Evolutionary conservation across 2,113 vertebrate species (phyloP).

Genomic region (Stercorarius parasiticus): DNA sequence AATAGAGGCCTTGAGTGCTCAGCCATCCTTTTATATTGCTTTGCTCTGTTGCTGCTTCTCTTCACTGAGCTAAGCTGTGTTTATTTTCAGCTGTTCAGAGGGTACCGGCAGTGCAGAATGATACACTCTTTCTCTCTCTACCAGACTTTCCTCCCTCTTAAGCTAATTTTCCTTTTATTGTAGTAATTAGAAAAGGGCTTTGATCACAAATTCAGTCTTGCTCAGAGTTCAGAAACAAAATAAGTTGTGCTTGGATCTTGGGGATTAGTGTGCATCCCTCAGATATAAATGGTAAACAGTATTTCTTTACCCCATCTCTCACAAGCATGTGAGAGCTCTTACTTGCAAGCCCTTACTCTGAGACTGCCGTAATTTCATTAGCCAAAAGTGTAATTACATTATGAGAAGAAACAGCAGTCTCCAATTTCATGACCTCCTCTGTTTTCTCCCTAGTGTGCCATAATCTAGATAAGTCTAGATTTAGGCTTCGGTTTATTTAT

Average conservation of each 20-base stretch:
- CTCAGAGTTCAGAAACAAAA: conserved; percentile 38
- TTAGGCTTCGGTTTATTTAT: conserved; percentile 44
- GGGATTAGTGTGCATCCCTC: background rate
- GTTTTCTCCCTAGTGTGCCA: conserved; percentile 34
- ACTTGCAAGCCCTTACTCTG: conserved; percentile 23
- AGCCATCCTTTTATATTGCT: background rate
- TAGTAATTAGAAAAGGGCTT: conserved; percentile 41
- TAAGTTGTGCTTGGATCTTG: conserved; percentile 9
- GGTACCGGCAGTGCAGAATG: background rate
- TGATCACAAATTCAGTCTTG: conserved; percentile 26
- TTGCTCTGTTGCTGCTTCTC: background rate
- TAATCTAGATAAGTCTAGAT: conserved; percentile 50
- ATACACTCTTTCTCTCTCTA: background rate
- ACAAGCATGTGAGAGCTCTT: background rate
- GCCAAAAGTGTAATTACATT: conserved; percentile 61
- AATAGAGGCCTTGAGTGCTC: background rate
- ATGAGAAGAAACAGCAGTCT: conserved; percentile 40
- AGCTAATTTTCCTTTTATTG: conserved; percentile 51
- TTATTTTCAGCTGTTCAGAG: background rate
- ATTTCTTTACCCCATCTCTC: conserved; percentile 1
- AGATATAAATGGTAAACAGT: background rate
- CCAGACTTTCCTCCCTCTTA: background rate
- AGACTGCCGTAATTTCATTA: conserved; percentile 60
- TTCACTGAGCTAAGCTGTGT: background rate
- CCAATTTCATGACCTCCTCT: conserved; percentile 46